A percentile compares a stretch with the other conserved stretches of the same genome.
Conservation (phyloP, 2,888 invertebrate species). For the Eristalis pertinax region DNA sequence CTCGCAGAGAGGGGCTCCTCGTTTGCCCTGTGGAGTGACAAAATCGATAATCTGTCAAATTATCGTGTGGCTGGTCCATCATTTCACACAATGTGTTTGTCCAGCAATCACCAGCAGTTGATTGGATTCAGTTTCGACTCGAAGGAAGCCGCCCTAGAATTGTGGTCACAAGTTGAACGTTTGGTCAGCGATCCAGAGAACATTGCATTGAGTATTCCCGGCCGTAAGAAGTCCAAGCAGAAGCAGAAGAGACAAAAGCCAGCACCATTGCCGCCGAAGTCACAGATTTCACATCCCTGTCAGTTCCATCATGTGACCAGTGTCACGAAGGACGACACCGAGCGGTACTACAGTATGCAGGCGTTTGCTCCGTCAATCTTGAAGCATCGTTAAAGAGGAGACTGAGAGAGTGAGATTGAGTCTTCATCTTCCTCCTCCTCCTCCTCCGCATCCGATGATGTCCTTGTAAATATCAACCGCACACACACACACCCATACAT, state of each 20-base stretch:
- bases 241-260: slow-evolving; percentile 83
- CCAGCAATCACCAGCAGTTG: slow-evolving; percentile 88
- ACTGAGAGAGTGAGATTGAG: background rate
- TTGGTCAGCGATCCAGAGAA: slow-evolving; percentile 90
- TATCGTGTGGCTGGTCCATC: slow-evolving; percentile 88
- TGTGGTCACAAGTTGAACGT: slow-evolving; percentile 86
- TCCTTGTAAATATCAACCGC: slow-evolving; percentile 54
- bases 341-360: slow-evolving; percentile 86
- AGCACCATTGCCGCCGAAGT: slow-evolving; percentile 87
- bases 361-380: slow-evolving; percentile 82
- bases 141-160: slow-evolving; percentile 86
- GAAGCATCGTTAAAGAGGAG: slow-evolving; percentile 77
- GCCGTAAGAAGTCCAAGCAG: slow-evolving; percentile 83
- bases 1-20: slow-evolving; percentile 90
- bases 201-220: slow-evolving; percentile 88
- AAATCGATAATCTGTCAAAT: slow-evolving; percentile 89
- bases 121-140: slow-evolving; percentile 92
- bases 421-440: no score
- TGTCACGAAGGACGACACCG: slow-evolving; percentile 86
- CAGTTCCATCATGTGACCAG: slow-evolving; percentile 92
- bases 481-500: background rate
- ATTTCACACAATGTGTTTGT: slow-evolving; percentile 92
- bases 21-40: slow-evolving; percentile 91
- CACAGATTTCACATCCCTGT: slow-evolving; percentile 91
- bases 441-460: background rate